These are phyloP conservation scores for Leucozona laternaria DNA, from an alignment of 2,888 invertebrate species.

Conservation along the genomic window DNA sequence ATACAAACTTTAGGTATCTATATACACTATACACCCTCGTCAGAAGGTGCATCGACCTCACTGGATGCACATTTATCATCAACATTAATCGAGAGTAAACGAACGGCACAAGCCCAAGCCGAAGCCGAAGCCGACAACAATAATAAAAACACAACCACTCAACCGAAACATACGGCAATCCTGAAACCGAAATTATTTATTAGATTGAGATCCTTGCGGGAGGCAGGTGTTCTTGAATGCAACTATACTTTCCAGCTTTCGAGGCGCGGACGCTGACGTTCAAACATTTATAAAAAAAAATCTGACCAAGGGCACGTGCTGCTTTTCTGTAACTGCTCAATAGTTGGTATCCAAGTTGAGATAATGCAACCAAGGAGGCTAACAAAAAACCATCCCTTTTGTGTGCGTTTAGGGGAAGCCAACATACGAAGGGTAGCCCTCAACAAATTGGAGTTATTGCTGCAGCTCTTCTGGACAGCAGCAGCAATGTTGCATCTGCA, in stretches of 20 bases:
- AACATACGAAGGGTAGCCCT: slow-evolving; percentile 70
- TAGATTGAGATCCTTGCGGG: slow-evolving; percentile 72
- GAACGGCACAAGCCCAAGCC: slow-evolving; percentile 33
- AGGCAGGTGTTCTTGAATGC: slow-evolving; percentile 69
- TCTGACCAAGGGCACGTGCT: slow-evolving; percentile 75
- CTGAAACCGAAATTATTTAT: slow-evolving; percentile 75
- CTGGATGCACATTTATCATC: slow-evolving; percentile 67
- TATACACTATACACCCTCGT: slow-evolving; percentile 46
- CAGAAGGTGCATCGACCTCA: slow-evolving; percentile 59
- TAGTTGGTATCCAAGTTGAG: slow-evolving; percentile 61
- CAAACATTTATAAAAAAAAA: slow-evolving; percentile 53
- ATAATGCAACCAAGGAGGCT: slow-evolving; percentile 61
- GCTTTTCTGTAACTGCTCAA: slow-evolving; percentile 34
- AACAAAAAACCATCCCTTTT: slow-evolving; percentile 51
- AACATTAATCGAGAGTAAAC: slow-evolving; percentile 52
- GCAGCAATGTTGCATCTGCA: slow-evolving; percentile 74
- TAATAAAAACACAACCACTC: slow-evolving; percentile 20
- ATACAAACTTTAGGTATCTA: not conserved
- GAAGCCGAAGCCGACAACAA: slow-evolving; percentile 21
- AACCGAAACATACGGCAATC: slow-evolving; percentile 70
- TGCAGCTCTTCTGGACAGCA: slow-evolving; percentile 64
- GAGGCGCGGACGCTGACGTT: slow-evolving; percentile 41
- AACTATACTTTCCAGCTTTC: slow-evolving; percentile 70
- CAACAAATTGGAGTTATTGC: slow-evolving; percentile 74
- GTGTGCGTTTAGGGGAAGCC: slow-evolving; percentile 60